These are phyloP conservation scores for Stenodera caucasica DNA, from an alignment of 2,888 invertebrate species.

Conservation along the genomic window DNA sequence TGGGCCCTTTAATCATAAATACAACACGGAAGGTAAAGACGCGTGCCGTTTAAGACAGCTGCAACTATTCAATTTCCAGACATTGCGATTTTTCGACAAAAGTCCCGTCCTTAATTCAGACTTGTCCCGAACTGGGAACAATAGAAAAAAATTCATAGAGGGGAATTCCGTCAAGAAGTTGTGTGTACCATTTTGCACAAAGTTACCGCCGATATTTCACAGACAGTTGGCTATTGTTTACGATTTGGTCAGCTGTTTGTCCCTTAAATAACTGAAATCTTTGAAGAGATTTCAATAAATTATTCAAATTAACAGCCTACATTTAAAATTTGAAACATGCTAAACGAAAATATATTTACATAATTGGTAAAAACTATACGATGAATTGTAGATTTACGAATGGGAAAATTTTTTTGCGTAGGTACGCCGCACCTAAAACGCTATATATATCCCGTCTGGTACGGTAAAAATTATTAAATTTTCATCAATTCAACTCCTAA, in stretches of 20 bases:
- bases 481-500: not conserved
- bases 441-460: not conserved
- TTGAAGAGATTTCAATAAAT: not conserved
- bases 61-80: conserved; percentile 33
- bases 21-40: conserved; percentile 32
- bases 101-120: not conserved
- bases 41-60: conserved; percentile 40
- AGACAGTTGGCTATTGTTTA: no score
- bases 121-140: not conserved
- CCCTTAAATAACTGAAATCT: not conserved
- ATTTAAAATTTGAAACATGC: not conserved
- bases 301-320: not conserved
- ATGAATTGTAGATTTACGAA: conserved; percentile 7
- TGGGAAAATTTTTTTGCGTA: not conserved
- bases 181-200: no score
- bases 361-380: conserved; percentile 4
- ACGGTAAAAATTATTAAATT: not conserved
- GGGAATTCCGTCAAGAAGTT: not conserved
- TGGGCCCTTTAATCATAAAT: conserved; percentile 32
- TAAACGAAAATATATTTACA: not conserved
- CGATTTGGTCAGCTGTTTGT: no score
- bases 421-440: not conserved
- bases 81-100: conserved; percentile 33
- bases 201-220: not conserved
- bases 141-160: not conserved